phyloP scores from a whole-genome alignment of 2,888 invertebrate species.

The Unio pictorum region DNA sequence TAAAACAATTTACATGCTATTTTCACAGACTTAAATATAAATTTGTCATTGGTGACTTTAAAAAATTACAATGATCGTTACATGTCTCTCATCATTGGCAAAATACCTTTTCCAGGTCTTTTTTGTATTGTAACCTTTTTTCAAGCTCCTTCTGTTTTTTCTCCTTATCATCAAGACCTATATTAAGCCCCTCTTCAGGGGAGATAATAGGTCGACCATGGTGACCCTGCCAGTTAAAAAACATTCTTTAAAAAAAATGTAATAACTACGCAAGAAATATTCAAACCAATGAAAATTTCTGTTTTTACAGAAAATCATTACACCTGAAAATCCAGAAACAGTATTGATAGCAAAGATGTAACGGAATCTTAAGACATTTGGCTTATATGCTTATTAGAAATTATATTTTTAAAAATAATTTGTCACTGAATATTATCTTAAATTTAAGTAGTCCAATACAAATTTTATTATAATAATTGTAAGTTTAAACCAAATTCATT shows the following conservation, averaged over 20 bases:
- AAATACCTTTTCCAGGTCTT: constrained; percentile 42
- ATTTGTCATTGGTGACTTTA: too few species aligned
- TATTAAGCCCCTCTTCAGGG: constrained; percentile 44
- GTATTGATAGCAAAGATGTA: neutral
- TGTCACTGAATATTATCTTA: too few species aligned
- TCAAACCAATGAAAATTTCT: neutral
- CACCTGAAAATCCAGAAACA: neutral
- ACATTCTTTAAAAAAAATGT: constrained; percentile 1
- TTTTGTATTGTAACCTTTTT: constrained; percentile 32
- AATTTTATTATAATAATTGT: too few species aligned
- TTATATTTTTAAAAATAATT: too few species aligned
- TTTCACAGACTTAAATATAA: neutral
- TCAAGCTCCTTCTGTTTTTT: constrained; percentile 34
- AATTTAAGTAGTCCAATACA: too few species aligned
- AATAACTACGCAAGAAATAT: neutral
- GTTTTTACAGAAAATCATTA: neutral
- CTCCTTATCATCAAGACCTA: constrained; percentile 57
- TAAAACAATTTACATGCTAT: neutral
- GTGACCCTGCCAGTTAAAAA: neutral
- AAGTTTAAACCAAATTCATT: too few species aligned
- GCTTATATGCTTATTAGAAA: too few species aligned
- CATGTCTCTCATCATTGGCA: neutral
- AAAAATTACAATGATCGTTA: too few species aligned
- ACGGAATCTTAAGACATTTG: neutral
- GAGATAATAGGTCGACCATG: constrained; percentile 26